Conservation (phyloP, 2,888 invertebrate genomes). For the Bellardia bayeri region DNA sequence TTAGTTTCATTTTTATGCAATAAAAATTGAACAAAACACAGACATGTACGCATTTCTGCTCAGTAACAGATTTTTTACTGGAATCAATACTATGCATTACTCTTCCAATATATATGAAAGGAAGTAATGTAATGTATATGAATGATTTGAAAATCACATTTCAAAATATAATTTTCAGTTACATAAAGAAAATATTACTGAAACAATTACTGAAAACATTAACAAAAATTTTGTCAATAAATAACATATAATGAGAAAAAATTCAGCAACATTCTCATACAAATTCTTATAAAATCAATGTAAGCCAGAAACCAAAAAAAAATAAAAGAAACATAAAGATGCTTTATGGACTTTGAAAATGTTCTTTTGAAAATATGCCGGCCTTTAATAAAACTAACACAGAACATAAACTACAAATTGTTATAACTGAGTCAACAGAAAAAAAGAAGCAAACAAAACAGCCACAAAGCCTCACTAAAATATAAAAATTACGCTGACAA, state of each 20-base stretch:
- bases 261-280: constrained; percentile 58
- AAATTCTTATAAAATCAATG: constrained; percentile 20
- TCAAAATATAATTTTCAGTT: constrained; percentile 14
- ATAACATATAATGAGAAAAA: constrained; percentile 44
- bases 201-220: background rate
- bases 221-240: constrained; percentile 30
- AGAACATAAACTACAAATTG: constrained; percentile 72
- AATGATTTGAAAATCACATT: constrained; percentile 5
- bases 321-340: constrained; percentile 50
- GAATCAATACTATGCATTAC: too few species aligned
- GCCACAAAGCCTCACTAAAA: constrained; percentile 26
- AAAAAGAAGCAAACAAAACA: background rate
- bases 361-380: constrained; percentile 67
- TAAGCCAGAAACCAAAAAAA: background rate
- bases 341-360: constrained; percentile 67
- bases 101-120: too few species aligned
- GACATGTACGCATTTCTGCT: too few species aligned
- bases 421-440: constrained; percentile 67
- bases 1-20: too few species aligned
- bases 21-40: too few species aligned
- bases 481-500: constrained; percentile 72
- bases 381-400: constrained; percentile 43
- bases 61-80: too few species aligned
- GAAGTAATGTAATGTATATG: too few species aligned
- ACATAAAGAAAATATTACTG: background rate